These are phyloP conservation scores for Tenodera sinensis DNA, from an alignment of 2,888 invertebrate genomes.

Conservation along the genomic window DNA sequence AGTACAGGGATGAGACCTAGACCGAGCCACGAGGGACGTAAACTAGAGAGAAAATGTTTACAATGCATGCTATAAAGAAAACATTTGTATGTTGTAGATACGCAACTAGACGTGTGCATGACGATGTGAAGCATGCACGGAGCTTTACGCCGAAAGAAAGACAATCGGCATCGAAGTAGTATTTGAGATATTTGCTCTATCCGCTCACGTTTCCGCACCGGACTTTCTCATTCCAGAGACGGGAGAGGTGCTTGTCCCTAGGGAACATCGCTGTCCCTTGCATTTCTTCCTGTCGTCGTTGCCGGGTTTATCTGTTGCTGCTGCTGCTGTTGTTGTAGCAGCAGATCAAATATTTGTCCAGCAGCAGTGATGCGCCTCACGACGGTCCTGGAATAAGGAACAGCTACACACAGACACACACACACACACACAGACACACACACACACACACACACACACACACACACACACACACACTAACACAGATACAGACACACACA, in stretches of 20 bases:
- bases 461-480: no score
- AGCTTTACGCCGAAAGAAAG: background rate
- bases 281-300: no score
- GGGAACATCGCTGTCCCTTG: background rate
- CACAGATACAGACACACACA: no score
- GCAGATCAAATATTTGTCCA: background rate
- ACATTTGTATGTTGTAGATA: no score
- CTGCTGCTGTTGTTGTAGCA: background rate
- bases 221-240: background rate
- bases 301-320: background rate
- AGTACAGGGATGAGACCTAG: no score
- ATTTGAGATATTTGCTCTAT: background rate
- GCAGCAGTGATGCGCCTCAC: background rate
- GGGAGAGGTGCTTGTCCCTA: background rate
- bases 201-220: background rate
- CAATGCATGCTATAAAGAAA: no score
- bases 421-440: no score
- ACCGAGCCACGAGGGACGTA: no score
- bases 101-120: no score
- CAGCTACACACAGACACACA: no score
- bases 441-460: no score
- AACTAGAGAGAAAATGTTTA: no score
- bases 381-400: background rate
- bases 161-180: background rate
- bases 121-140: background rate